Percentiles rank a stretch among this genome's conserved stretches.
These are phyloP conservation scores for Drosophila mercatorum DNA, from an alignment of 2,888 invertebrate species.

Conservation along the genomic window DNA sequence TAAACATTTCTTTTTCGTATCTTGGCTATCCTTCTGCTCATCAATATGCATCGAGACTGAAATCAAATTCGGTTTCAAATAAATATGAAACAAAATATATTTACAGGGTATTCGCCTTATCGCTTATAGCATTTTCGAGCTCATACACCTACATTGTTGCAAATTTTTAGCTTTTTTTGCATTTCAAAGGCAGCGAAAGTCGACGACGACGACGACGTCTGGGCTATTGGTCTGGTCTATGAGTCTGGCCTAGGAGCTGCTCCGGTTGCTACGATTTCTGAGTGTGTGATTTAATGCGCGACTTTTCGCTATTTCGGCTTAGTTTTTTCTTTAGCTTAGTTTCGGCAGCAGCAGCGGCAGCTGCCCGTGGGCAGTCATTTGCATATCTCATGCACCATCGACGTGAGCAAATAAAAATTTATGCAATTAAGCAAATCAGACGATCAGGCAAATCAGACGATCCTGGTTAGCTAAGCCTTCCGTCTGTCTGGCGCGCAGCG, in stretches of 20 bases:
- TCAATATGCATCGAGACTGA: too few species aligned
- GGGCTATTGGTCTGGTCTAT: constrained; percentile 32
- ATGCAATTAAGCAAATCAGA: constrained; percentile 80
- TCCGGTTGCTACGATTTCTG: constrained; percentile 67
- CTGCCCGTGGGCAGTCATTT: constrained; percentile 59
- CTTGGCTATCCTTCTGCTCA: too few species aligned
- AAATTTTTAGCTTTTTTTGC: constrained; percentile 21
- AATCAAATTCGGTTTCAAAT: neutral
- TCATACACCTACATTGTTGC: constrained; percentile 24
- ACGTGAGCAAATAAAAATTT: constrained; percentile 77
- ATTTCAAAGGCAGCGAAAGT: constrained; percentile 63
- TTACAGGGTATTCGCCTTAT: constrained; percentile 19
- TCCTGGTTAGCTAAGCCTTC: constrained; percentile 34
- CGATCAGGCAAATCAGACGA: constrained; percentile 40
- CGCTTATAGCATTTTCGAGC: neutral
- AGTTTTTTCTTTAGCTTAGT: constrained; percentile 18
- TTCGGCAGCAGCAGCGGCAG: constrained; percentile 35
- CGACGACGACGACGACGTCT: constrained; percentile 29
- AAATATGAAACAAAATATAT: neutral
- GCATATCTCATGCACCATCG: constrained; percentile 78
- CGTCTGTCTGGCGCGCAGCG: constrained; percentile 11
- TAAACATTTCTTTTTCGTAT: too few species aligned
- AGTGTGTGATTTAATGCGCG: constrained; percentile 78
- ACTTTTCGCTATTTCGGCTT: constrained; percentile 50
- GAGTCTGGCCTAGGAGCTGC: constrained; percentile 21